A percentile compares a stretch with the other conserved stretches of the same genome.
Evolutionary conservation across 2,888 invertebrate genomes (phyloP).

Genomic region (Gastracanthus pulcherrimus): DNA sequence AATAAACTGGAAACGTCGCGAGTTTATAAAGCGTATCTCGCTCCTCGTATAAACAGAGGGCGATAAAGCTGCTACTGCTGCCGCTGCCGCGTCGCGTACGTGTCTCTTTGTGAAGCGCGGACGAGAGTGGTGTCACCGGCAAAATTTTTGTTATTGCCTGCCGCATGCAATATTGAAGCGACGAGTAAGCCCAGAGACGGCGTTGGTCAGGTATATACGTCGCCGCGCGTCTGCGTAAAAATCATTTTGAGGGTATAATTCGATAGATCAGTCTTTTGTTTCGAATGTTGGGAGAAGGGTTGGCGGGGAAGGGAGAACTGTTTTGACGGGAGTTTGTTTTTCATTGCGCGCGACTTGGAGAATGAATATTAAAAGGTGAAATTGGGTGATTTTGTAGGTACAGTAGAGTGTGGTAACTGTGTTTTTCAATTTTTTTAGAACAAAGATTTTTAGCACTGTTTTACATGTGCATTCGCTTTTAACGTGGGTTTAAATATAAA

Average conservation of each 20-base stretch:
- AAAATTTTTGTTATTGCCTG: not conserved
- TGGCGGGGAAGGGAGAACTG: not conserved
- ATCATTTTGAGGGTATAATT: not conserved
- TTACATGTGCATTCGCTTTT: no score
- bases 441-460: no score
- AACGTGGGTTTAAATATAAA: no score
- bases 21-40: slow-evolving; percentile 52
- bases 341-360: no score
- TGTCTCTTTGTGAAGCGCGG: not conserved
- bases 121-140: not conserved
- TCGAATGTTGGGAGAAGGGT: not conserved
- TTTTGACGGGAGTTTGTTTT: not conserved
- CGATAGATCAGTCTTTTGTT: not conserved
- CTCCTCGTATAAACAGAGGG: slow-evolving; percentile 40
- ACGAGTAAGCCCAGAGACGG: not conserved
- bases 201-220: no score
- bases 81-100: not conserved
- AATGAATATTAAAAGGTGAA: no score
- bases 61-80: slow-evolving; percentile 35
- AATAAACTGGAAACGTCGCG: slow-evolving; percentile 45
- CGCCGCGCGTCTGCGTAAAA: no score
- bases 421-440: no score
- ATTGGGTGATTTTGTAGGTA: no score
- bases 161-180: not conserved
- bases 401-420: no score